Conservation (phyloP, 2,888 invertebrate genomes). For the Drosophila pegasa region DNA sequence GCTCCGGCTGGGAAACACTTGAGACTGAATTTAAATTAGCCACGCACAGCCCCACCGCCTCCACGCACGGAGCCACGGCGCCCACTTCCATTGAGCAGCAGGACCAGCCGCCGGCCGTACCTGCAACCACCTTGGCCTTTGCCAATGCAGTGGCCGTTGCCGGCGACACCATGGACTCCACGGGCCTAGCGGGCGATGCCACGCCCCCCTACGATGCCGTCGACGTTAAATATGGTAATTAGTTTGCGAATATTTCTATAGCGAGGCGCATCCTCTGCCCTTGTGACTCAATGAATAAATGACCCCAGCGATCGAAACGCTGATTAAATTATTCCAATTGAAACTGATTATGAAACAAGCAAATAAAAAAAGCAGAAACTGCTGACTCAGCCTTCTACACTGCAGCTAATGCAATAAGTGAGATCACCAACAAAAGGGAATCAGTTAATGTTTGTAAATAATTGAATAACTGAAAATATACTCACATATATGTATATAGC, state of each 20-base stretch:
- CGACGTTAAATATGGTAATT: conserved; percentile 82
- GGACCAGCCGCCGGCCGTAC: conserved; percentile 78
- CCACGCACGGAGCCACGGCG: conserved; percentile 52
- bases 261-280: too few relatives aligned
- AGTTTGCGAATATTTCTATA: conserved; percentile 16
- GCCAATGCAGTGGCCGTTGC: conserved; percentile 71
- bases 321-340: conserved; percentile 5
- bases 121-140: conserved; percentile 80
- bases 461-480: too few relatives aligned
- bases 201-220: conserved; percentile 82
- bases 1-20: conserved; percentile 70
- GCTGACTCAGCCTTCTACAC: neutral
- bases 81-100: conserved; percentile 82
- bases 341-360: too few relatives aligned
- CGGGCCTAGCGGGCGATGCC: conserved; percentile 64
- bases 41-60: conserved; percentile 40
- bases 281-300: neutral
- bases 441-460: too few relatives aligned
- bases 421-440: neutral
- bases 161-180: conserved; percentile 54
- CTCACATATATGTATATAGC: neutral
- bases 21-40: conserved; percentile 72
- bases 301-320: neutral
- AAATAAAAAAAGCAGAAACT: neutral
- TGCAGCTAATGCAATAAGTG: neutral